Evolutionary conservation across 2,888 invertebrate genomes (phyloP).

Genomic region (Zeuzera pyrina): DNA sequence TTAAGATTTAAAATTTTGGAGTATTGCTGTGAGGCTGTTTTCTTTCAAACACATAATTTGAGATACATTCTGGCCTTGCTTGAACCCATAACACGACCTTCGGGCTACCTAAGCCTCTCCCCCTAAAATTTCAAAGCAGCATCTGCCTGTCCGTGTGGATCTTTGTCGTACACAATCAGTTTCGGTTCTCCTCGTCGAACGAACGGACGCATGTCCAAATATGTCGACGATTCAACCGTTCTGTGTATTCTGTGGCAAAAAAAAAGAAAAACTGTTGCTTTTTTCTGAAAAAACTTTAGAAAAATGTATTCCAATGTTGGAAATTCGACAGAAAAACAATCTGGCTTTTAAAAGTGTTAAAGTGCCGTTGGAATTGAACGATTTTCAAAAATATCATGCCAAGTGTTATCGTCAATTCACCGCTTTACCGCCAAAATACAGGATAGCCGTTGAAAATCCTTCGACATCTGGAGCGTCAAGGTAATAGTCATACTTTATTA

Average conservation of each 20-base stretch:
- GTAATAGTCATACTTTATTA: slow-evolving; percentile 1
- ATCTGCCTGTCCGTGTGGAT: neutral
- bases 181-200: slow-evolving; percentile 1
- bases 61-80: neutral
- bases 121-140: slow-evolving; percentile 1
- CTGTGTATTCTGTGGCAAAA: slow-evolving; percentile 2
- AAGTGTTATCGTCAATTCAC: slow-evolving; percentile 3
- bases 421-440: slow-evolving; percentile 2
- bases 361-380: slow-evolving; percentile 2
- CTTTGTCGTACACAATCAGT: neutral
- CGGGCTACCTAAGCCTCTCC: slow-evolving; percentile 1
- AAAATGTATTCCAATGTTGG: neutral
- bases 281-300: slow-evolving; percentile 1
- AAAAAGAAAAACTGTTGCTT: neutral
- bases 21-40: slow-evolving; percentile 1
- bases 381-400: slow-evolving; percentile 1
- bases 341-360: neutral
- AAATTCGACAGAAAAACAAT: slow-evolving; percentile 3
- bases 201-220: slow-evolving; percentile 2
- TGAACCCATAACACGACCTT: neutral
- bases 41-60: neutral
- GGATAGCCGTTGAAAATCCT: slow-evolving; percentile 1
- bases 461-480: slow-evolving; percentile 1
- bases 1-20: slow-evolving; percentile 1
- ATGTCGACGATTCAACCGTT: neutral